These are phyloP conservation scores for Lithophane socia DNA, from an alignment of 2,888 invertebrate genomes.

Conservation along the genomic window DNA sequence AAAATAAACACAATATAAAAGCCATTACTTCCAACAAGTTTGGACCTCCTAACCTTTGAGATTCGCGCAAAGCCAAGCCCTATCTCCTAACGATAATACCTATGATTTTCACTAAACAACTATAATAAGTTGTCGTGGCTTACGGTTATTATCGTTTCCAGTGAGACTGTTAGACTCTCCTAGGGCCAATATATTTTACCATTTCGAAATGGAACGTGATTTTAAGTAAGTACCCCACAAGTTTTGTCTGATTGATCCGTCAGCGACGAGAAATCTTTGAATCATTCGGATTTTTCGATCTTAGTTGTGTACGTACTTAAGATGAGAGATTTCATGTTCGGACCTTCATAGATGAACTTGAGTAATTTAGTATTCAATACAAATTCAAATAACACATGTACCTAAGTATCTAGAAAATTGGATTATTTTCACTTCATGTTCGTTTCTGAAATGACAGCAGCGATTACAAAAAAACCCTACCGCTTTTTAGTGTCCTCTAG, in stretches of 20 bases:
- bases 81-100: slow-evolving; percentile 41
- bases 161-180: slow-evolving; percentile 43
- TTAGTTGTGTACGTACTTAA: background rate
- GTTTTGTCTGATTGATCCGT: slow-evolving; percentile 33
- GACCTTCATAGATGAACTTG: background rate
- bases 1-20: slow-evolving; percentile 43
- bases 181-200: slow-evolving; percentile 48
- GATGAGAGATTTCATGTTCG: background rate
- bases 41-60: slow-evolving; percentile 57
- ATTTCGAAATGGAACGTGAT: slow-evolving; percentile 52
- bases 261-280: slow-evolving; percentile 24
- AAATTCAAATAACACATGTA: background rate
- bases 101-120: slow-evolving; percentile 55
- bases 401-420: too few relatives aligned
- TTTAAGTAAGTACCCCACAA: slow-evolving; percentile 44
- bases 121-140: slow-evolving; percentile 47
- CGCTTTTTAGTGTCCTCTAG: background rate
- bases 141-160: slow-evolving; percentile 45
- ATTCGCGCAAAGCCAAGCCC: slow-evolving; percentile 37
- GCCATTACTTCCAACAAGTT: slow-evolving; percentile 35
- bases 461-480: background rate
- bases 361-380: background rate
- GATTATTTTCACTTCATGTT: background rate
- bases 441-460: background rate
- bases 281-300: slow-evolving; percentile 5